A percentile compares a stretch with the other conserved stretches of the same genome.
These are phyloP conservation scores for Orthonyx spaldingii DNA, from an alignment of 2,113 vertebrate species.

Conservation along the genomic window DNA sequence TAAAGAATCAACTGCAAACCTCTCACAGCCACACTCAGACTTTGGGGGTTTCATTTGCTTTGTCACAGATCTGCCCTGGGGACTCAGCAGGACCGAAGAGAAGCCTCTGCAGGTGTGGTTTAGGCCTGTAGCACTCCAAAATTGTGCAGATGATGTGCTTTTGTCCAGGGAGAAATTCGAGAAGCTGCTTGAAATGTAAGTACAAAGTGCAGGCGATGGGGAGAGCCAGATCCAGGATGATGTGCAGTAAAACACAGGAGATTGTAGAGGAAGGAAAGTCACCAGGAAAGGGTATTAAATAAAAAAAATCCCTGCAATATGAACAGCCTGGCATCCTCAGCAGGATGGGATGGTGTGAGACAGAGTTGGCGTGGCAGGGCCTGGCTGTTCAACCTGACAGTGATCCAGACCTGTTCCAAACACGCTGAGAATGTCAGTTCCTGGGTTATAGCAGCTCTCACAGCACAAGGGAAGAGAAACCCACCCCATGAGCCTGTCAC, in stretches of 20 bases:
- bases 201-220: accelerated
- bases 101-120: background rate
- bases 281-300: background rate
- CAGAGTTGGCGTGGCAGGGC: background rate
- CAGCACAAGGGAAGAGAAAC: background rate
- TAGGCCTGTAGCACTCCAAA: background rate
- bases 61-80: background rate
- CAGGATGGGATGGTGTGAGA: background rate
- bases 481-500: background rate
- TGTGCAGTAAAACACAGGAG: accelerated
- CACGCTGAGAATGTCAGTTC: background rate
- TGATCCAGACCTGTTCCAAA: background rate
- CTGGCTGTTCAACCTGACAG: accelerated
- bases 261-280: background rate
- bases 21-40: too few species aligned
- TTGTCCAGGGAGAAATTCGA: background rate
- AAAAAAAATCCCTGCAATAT: background rate
- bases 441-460: background rate
- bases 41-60: background rate
- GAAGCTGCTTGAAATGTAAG: background rate
- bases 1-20: background rate
- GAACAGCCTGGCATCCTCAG: background rate
- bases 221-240: background rate
- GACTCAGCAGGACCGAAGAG: background rate
- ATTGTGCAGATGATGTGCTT: background rate